These are phyloP conservation scores for Pardosa pseudoannulata DNA, from an alignment of 2,888 invertebrate species.

Conservation along the genomic window DNA sequence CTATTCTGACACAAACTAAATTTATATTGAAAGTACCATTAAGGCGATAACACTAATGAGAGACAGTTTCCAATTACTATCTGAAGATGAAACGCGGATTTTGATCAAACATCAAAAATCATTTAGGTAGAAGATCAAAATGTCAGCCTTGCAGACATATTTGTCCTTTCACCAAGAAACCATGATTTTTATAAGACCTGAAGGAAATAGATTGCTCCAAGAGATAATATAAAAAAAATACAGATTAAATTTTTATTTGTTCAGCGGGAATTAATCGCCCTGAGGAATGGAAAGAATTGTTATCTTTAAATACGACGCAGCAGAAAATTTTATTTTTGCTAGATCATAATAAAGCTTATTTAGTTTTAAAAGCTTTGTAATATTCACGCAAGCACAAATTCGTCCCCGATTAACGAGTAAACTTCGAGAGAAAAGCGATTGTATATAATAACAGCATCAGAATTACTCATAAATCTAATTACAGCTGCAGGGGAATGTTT, in stretches of 20 bases:
- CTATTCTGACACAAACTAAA: no score
- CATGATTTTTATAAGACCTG: slow-evolving; percentile 50
- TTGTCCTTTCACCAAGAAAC: slow-evolving; percentile 22
- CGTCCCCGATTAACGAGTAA: slow-evolving; percentile 59
- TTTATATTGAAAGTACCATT: not conserved
- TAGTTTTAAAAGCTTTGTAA: slow-evolving; percentile 57
- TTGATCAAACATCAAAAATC: not conserved
- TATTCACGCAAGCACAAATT: slow-evolving; percentile 54
- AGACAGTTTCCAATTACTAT: not conserved
- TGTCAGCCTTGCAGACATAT: not conserved
- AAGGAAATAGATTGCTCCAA: slow-evolving; percentile 40
- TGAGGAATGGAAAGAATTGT: slow-evolving; percentile 41
- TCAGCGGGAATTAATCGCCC: slow-evolving; percentile 43
- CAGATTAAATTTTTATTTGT: slow-evolving; percentile 61
- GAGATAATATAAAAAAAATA: slow-evolving; percentile 20
- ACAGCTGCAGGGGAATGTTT: slow-evolving; percentile 57
- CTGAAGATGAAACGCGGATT: not conserved
- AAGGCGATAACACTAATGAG: not conserved
- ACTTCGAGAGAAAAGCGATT: slow-evolving; percentile 43
- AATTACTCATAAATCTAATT: slow-evolving; percentile 71
- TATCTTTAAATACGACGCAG: slow-evolving; percentile 61
- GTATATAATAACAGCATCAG: slow-evolving; percentile 33
- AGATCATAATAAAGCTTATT: slow-evolving; percentile 64
- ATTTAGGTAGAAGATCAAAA: not conserved
- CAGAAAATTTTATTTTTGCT: slow-evolving; percentile 46